Evolutionary conservation across 2,888 invertebrate genomes (phyloP).

Genomic region (Amaurobius ferox): DNA sequence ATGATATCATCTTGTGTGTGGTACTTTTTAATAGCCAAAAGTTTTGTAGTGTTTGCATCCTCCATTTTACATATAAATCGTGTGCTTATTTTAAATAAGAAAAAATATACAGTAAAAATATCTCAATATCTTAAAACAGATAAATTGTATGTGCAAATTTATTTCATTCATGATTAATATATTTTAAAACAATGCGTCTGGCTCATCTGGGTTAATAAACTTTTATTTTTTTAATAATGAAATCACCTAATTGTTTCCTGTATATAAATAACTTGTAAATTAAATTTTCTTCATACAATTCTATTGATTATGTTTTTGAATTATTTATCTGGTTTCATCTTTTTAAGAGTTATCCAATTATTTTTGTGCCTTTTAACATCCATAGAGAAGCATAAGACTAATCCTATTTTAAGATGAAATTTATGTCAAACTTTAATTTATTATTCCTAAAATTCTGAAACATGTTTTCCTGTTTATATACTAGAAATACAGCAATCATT

Average conservation of each 20-base stretch:
- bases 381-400: neutral
- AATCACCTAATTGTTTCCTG: neutral
- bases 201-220: neutral
- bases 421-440: neutral
- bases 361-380: slow-evolving; percentile 5
- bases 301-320: neutral
- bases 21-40: too few species aligned
- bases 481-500: slow-evolving; percentile 2
- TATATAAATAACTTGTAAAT: neutral
- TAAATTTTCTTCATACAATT: neutral
- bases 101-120: too few species aligned
- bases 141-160: neutral
- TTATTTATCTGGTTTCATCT: neutral
- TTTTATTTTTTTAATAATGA: neutral
- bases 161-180: too few species aligned
- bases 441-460: neutral
- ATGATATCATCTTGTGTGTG: too few species aligned
- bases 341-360: neutral
- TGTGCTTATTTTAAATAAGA: too few species aligned
- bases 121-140: too few species aligned
- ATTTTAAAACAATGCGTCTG: neutral
- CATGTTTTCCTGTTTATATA: neutral
- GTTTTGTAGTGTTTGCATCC: too few species aligned
- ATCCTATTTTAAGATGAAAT: slow-evolving; percentile 1
- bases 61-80: too few species aligned